Evolutionary conservation across 2,888 invertebrate genomes (phyloP).

Genomic region (Allophyes oxyacanthae): DNA sequence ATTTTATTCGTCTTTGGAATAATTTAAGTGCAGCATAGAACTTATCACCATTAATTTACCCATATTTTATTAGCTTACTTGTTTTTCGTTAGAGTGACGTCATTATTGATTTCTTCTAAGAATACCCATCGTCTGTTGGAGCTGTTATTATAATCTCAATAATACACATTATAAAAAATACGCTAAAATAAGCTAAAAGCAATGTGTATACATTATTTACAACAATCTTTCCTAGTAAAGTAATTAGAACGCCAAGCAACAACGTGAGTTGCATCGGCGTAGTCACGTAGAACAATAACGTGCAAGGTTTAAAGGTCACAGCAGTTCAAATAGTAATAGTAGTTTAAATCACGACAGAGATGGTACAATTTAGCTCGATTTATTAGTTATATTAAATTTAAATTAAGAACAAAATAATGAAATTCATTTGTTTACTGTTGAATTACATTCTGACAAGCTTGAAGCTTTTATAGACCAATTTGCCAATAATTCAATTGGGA

Average conservation of each 20-base stretch:
- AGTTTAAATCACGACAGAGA: slow-evolving; percentile 13
- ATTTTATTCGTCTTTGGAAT: slow-evolving; percentile 76
- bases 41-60: slow-evolving; percentile 43
- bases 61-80: slow-evolving; percentile 26
- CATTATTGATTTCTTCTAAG: slow-evolving; percentile 22
- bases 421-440: slow-evolving; percentile 1
- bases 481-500: slow-evolving; percentile 45
- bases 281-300: slow-evolving; percentile 35
- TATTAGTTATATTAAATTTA: too few species aligned
- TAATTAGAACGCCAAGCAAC: slow-evolving; percentile 35
- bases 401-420: too few species aligned
- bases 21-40: slow-evolving; percentile 60
- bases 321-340: slow-evolving; percentile 10
- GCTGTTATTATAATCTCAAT: slow-evolving; percentile 6
- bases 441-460: neutral
- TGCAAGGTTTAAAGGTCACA: slow-evolving; percentile 24
- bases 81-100: slow-evolving; percentile 16
- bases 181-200: too few species aligned
- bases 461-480: slow-evolving; percentile 35
- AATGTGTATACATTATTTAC: neutral
- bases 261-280: slow-evolving; percentile 33
- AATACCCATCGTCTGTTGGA: slow-evolving; percentile 17
- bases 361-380: slow-evolving; percentile 15
- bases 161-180: too few species aligned
- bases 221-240: slow-evolving; percentile 31